A percentile compares a stretch with the other conserved stretches of the same genome.
Evolutionary conservation across 2,113 vertebrate genomes (phyloP).

Genomic region (Ondatra zibethicus): DNA sequence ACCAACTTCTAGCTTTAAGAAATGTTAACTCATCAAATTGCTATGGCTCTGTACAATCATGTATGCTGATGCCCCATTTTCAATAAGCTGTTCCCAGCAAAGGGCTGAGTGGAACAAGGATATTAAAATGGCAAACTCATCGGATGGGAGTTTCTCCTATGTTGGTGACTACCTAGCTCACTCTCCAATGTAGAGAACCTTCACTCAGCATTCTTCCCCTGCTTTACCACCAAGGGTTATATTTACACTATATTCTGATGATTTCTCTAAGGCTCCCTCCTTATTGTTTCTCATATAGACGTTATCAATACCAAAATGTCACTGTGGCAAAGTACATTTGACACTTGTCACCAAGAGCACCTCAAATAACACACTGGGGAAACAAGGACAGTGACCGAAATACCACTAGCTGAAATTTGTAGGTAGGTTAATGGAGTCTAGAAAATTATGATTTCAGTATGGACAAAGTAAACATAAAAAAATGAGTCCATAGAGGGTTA

Average conservation of each 20-base stretch:
- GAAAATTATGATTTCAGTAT: slow-evolving; percentile 41
- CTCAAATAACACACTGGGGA: neutral
- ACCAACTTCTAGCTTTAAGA: neutral
- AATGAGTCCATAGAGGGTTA: neutral
- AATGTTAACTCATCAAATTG: neutral
- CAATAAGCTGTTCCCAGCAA: neutral
- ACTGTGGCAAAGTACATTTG: neutral
- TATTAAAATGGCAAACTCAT: neutral
- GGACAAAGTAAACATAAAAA: neutral
- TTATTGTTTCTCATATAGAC: neutral
- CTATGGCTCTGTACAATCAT: neutral
- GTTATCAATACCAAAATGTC: neutral
- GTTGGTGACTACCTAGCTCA: neutral
- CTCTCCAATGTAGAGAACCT: neutral
- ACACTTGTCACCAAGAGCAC: neutral
- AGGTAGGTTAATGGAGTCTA: neutral
- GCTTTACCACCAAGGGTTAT: neutral
- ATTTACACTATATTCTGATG: neutral
- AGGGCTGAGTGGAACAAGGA: neutral
- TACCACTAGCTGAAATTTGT: neutral
- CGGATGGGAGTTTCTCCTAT: neutral
- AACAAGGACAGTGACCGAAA: neutral
- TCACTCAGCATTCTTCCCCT: neutral
- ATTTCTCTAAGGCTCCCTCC: neutral
- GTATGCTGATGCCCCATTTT: neutral